phyloP scores from a whole-genome alignment of 2,797 vertebrate species.

The Oreochromis mossambicus region DNA sequence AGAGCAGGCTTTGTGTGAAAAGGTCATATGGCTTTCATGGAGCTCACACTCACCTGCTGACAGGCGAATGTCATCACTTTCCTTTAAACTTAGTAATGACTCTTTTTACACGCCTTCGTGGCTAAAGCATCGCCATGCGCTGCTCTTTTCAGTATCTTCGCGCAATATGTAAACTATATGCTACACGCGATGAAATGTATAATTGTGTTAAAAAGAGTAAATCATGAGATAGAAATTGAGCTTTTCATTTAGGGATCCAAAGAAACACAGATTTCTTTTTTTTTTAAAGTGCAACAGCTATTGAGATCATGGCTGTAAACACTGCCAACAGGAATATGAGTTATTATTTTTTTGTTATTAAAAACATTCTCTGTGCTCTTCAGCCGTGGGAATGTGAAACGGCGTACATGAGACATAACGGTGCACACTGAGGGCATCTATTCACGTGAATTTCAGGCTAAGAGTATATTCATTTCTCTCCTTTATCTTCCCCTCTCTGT shows the following conservation, averaged over 20 bases:
- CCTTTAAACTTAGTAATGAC: conserved; percentile 48
- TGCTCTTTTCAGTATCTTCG: background rate
- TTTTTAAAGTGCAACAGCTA: background rate
- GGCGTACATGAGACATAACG: background rate
- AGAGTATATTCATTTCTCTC: background rate
- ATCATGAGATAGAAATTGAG: background rate
- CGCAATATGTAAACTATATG: background rate
- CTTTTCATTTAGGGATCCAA: background rate
- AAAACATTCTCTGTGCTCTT: background rate
- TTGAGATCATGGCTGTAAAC: background rate
- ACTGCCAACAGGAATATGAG: background rate
- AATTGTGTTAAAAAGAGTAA: background rate
- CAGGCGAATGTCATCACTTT: conserved; percentile 57
- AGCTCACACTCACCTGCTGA: conserved; percentile 54
- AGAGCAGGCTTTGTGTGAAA: conserved; percentile 64
- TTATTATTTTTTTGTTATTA: background rate
- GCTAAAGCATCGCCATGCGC: conserved; percentile 1
- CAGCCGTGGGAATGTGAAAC: background rate
- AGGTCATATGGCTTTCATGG: conserved; percentile 62
- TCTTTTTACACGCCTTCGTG: conserved; percentile 32
- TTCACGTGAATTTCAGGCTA: background rate
- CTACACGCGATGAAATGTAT: background rate
- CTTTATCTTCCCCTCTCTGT: background rate
- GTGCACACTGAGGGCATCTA: background rate
- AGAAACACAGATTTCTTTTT: background rate